These are phyloP conservation scores for Mnemiopsis leidyi DNA, from an alignment of 37 sponge, comb jelly and placozoan genomes.

Conservation along the genomic window DNA sequence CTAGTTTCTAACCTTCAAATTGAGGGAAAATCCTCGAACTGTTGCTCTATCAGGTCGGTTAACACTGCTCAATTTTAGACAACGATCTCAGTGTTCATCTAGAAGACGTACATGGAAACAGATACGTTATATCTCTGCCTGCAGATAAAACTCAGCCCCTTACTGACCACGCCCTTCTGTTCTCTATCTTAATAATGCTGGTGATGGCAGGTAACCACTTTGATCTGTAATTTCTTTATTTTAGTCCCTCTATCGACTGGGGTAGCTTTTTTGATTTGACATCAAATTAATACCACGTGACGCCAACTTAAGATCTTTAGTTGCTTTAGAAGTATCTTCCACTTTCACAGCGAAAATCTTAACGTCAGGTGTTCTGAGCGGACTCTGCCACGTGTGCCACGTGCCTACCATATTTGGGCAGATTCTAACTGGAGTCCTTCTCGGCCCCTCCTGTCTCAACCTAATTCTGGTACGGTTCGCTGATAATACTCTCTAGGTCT, in stretches of 20 bases:
- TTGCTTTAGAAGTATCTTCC: no score
- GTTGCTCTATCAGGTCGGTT: no score
- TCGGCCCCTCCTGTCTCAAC: constrained; percentile 76
- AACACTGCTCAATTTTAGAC: not conserved
- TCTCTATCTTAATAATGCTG: not conserved
- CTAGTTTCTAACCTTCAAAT: no score
- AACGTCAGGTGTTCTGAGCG: not conserved
- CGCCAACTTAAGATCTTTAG: no score
- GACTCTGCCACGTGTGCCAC: not conserved
- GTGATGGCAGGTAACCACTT: not conserved
- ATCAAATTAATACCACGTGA: no score
- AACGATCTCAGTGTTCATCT: not conserved
- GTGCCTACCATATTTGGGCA: constrained; percentile 85
- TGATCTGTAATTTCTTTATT: no score
- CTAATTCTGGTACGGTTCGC: constrained; percentile 17
- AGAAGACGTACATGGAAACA: constrained; percentile 30
- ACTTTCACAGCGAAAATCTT: no score
- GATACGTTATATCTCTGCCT: constrained; percentile 37
- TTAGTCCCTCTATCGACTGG: no score
- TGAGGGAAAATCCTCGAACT: no score
- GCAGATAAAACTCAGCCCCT: constrained; percentile 44
- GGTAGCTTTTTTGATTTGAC: no score
- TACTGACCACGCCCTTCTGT: not conserved
- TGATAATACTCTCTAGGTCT: no score
- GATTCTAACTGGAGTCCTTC: constrained; percentile 79